Base-by-base conservation (phyloP, 2,113 vertebrate species). In the Mirza zaza region DNA sequence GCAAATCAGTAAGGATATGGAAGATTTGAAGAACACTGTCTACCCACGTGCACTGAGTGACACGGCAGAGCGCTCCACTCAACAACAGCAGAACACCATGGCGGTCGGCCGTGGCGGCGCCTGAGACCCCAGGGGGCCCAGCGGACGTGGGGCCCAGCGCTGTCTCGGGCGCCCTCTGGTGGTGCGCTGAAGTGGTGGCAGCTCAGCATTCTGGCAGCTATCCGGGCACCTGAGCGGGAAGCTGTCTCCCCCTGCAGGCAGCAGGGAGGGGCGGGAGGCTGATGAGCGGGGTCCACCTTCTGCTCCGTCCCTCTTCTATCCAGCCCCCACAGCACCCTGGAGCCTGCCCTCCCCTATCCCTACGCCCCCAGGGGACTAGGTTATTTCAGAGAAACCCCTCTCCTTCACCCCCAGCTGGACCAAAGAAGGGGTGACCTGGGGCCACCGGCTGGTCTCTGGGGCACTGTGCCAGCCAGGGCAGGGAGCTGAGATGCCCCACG, bases 231-330 rank as follows among this genome's bases (percentile, higher is more conserved):
- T 34, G n/a, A 3, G 55, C 71, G 8, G 81, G 45, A 45, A 76
- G 80, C 55, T 10, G 3, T 23, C 8, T 18, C 8, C 59, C 18
- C 25, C 1, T 1, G 1, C 36, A 20, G 4, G 21, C 8, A 2
- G 11, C 52, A 55, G 13, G 48, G 50, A 20, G 20, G 57, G n/a
- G 8, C 71, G 10, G 20, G 13, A 48, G 39, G 6, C 39, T 14
- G 42, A 27, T 2, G 14, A 15, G 48, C 0, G 65, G n/a, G 7
- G 6, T 2, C 8, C 10, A 45, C 84, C 57, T 92, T 55, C 71
- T 61, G 45, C 20, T 65, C 13, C 52, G 52, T 36, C 8, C 27
- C 2, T 63, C 32, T 52, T 81, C 45, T 6, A 73, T 9, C 70
- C n/a, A n/a, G 5, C 42, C 23, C 10, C 12, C 39, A 42, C 57